phyloP scores from a whole-genome alignment of 2,888 invertebrate species.

The Chaetogeoica ovagalla region DNA sequence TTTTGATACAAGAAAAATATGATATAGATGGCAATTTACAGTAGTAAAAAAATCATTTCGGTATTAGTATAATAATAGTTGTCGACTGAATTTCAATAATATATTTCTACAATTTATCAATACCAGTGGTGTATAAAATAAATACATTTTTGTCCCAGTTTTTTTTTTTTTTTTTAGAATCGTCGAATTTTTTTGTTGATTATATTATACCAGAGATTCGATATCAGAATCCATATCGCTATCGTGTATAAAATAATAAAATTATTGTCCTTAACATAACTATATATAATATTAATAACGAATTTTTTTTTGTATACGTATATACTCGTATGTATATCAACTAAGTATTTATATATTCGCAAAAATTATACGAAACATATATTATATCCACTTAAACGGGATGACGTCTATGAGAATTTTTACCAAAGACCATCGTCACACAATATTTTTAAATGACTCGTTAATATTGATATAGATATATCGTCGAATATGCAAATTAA shows the following conservation, averaged over 20 bases:
- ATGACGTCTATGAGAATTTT: slow-evolving; percentile 3
- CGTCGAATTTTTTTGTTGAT: not conserved
- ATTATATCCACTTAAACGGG: not conserved
- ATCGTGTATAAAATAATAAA: not conserved
- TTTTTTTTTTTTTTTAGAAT: no score
- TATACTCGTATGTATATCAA: not conserved
- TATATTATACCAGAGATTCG: not conserved
- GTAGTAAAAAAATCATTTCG: no score
- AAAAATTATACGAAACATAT: not conserved
- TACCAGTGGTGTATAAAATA: no score
- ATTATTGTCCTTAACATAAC: slow-evolving; percentile 19
- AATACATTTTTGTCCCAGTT: not conserved
- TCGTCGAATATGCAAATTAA: slow-evolving; percentile 16
- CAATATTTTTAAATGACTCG: not conserved
- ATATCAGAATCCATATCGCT: no score
- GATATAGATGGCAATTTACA: no score
- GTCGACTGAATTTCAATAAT: no score
- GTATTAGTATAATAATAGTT: no score
- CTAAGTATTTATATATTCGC: not conserved
- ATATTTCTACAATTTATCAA: no score
- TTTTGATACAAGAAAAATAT: no score
- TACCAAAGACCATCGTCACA: not conserved
- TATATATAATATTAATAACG: not conserved
- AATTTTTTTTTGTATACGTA: not conserved
- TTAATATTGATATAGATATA: not conserved